Evolutionary conservation across 2,797 vertebrate species (phyloP).

Genomic region (Alcedo quadribrachys): DNA sequence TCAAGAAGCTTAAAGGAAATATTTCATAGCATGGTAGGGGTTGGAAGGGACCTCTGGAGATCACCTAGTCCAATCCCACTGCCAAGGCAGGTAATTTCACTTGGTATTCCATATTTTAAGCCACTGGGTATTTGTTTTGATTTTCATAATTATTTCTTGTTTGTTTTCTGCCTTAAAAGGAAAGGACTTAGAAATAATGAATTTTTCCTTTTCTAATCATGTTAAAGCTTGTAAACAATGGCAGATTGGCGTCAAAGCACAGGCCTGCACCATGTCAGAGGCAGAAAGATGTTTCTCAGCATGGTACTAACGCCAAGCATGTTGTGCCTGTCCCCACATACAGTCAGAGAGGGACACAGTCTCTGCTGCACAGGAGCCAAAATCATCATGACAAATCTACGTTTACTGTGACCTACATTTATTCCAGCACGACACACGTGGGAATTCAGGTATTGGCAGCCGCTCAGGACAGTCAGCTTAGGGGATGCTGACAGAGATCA

Average conservation of each 20-base stretch:
- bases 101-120: not conserved
- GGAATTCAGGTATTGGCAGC: not conserved
- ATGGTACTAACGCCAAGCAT: not conserved
- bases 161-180: not conserved
- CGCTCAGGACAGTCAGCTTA: not conserved
- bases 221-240: not conserved
- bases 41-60: no score
- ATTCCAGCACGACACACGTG: not conserved
- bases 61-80: no score
- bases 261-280: not conserved
- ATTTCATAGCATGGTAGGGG: not conserved
- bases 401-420: not conserved
- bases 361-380: not conserved
- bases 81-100: not conserved
- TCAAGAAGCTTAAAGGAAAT: not conserved
- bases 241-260: not conserved
- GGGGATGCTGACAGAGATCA: not conserved
- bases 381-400: not conserved
- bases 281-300: not conserved
- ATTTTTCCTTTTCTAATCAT: not conserved
- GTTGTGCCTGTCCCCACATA: not conserved
- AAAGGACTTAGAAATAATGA: not conserved
- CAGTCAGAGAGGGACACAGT: fast-evolving
- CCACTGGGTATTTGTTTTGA: not conserved
- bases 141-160: not conserved